phyloP scores from a whole-genome alignment of 2,113 vertebrate genomes.

The Chamaea fasciata region DNA sequence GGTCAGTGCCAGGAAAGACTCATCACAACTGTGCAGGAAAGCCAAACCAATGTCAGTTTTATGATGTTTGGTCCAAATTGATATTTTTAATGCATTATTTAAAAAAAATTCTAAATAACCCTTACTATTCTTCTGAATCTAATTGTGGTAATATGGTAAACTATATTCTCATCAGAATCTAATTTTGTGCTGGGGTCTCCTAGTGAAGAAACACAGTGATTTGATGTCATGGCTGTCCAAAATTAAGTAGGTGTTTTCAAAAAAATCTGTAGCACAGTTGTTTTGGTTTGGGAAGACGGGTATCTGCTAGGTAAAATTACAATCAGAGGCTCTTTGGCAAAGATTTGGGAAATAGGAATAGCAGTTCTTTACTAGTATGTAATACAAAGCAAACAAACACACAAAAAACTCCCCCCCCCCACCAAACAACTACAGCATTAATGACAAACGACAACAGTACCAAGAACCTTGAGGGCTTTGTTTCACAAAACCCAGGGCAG shows the following conservation, averaged over 20 bases:
- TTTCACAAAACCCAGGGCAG: too few species aligned
- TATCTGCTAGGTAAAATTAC: too few species aligned
- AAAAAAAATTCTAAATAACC: background rate
- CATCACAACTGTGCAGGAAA: background rate
- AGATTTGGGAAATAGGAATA: too few species aligned
- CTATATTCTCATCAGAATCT: background rate
- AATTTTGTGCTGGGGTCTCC: background rate
- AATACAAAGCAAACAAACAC: too few species aligned
- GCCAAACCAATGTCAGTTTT: background rate
- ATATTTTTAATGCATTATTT: background rate
- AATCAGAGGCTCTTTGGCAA: too few species aligned
- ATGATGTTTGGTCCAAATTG: background rate
- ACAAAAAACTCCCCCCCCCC: too few species aligned
- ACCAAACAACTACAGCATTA: too few species aligned
- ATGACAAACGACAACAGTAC: too few species aligned
- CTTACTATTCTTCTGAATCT: background rate
- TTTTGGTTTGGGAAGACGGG: too few species aligned
- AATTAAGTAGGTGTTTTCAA: background rate
- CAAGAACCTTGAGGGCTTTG: too few species aligned
- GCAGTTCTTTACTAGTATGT: too few species aligned
- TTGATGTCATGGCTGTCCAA: background rate
- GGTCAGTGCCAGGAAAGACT: background rate
- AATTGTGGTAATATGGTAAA: background rate
- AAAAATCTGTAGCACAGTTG: background rate
- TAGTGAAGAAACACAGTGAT: background rate